Evolutionary conservation across 2,797 vertebrate genomes (phyloP), one percentile per base, ranked within the genome.

Genomic region (Karalla daura): DNA sequence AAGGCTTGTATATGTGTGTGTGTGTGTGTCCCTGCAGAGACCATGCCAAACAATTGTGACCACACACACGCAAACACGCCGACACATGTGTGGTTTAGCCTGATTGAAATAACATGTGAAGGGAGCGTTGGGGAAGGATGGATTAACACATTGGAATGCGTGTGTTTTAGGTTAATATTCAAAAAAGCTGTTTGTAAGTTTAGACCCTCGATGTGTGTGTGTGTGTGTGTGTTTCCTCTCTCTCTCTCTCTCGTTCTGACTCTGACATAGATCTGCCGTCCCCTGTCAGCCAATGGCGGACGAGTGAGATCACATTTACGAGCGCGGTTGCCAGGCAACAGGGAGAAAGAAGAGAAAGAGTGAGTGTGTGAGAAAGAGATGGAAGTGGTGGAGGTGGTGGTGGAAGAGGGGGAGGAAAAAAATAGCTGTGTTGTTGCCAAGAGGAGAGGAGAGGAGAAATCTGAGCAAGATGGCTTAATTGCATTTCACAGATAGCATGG

Each of bases 311-410:
- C 76, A 78, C 87, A 79, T 87, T 89, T 86, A 84, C 52, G 54
- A 84, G 85, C 74, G 12, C 3, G 81, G 93, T 93, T 94, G 91
- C 93, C 79, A 86, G 87, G 93, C 89, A 93, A 93, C 93, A 93
- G 72, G 82, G 65, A 64, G 46, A 78, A 77, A 75, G 77, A 78
- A 70, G 70, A 77, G 66, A 74, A 46, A 63, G 37, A 40, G 61
- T 5, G 58, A 47, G 69, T 35, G 83, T 62, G 74, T 74, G 89
- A 84, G 77, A 79, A 59, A 77, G 77, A 82, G 75, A 84, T 76
- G 71, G 77, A 86, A 88, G 82, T 74, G 81, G 84, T 80, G 72
- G n/a, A n/a, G n/a, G n/a, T n/a, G n/a, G n/a, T n/a, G n/a, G n/a
- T n/a, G n/a, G n/a, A n/a, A n/a, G n/a, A n/a, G n/a, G n/a, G n/a